Evolutionary conservation across 2,888 invertebrate species (phyloP).

Genomic region (Macrophya alboannulata): DNA sequence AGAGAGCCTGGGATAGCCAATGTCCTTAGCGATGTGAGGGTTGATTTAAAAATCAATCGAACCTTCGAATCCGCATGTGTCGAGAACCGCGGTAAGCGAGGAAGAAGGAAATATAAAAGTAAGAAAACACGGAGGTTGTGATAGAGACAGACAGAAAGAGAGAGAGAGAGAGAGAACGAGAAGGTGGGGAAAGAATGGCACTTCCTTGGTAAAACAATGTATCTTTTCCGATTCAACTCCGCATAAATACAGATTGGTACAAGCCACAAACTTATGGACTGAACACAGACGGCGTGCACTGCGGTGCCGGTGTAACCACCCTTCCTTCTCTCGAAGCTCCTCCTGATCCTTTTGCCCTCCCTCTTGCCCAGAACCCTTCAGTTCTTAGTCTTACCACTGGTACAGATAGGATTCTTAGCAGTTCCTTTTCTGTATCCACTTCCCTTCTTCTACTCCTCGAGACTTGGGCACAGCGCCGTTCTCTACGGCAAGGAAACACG

Average conservation of each 20-base stretch:
- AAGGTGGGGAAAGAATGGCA: constrained; percentile 36
- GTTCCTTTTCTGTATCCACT: constrained; percentile 36
- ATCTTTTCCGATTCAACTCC: constrained; percentile 39
- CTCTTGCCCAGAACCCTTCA: constrained; percentile 27
- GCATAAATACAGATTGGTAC: constrained; percentile 58
- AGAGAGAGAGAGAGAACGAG: background rate
- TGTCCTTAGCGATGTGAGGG: constrained; percentile 34
- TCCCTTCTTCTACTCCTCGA: constrained; percentile 26
- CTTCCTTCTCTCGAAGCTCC: constrained; percentile 3
- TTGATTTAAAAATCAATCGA: constrained; percentile 43
- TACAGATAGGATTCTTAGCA: constrained; percentile 28
- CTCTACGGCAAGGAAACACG: constrained; percentile 52
- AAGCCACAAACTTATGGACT: constrained; percentile 39
- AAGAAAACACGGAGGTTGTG: background rate
- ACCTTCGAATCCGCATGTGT: constrained; percentile 12
- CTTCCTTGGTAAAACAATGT: constrained; percentile 42
- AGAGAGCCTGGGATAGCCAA: constrained; percentile 10
- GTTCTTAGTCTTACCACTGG: constrained; percentile 21
- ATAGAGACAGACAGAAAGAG: background rate
- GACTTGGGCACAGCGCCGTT: constrained; percentile 39
- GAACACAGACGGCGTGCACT: constrained; percentile 35
- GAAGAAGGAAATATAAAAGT: background rate
- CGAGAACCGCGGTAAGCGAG: background rate
- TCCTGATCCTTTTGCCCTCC: constrained; percentile 7
- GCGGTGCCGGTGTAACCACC: background rate